phyloP scores from a whole-genome alignment of 1,140 invertebrate genomes.

The Drosophila pseudoananassae region DNA sequence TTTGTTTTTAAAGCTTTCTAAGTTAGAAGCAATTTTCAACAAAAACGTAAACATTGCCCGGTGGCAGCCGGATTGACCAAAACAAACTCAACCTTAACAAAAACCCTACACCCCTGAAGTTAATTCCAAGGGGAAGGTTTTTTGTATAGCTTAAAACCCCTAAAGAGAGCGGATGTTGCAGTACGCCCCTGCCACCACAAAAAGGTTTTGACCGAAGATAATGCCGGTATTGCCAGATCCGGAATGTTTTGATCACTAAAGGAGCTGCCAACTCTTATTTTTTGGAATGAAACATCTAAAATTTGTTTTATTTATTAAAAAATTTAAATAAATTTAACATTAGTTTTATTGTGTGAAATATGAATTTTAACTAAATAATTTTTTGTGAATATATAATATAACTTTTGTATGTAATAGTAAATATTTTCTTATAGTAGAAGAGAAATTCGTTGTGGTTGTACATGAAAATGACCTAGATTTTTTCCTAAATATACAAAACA shows the following conservation, averaged over 20 bases:
- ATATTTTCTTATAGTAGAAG: no score
- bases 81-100: constrained; percentile 19
- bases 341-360: no score
- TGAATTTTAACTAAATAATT: no score
- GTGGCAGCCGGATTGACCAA: constrained; percentile 20
- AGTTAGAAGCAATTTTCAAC: background rate
- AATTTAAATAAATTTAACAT: no score
- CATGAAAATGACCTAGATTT: no score
- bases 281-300: background rate
- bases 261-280: background rate
- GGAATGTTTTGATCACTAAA: constrained; percentile 10
- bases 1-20: background rate
- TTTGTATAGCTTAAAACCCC: background rate
- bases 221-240: constrained; percentile 17
- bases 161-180: background rate
- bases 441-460: no score
- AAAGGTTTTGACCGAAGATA: constrained; percentile 13
- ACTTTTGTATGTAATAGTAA: no score
- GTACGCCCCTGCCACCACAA: constrained; percentile 25
- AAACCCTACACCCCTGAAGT: background rate
- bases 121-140: background rate
- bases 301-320: no score
- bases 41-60: constrained; percentile 5
- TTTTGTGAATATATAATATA: no score
- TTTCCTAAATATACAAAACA: no score